Base-by-base conservation (phyloP, 2,113 vertebrate species). In the Strix uralensis region DNA sequence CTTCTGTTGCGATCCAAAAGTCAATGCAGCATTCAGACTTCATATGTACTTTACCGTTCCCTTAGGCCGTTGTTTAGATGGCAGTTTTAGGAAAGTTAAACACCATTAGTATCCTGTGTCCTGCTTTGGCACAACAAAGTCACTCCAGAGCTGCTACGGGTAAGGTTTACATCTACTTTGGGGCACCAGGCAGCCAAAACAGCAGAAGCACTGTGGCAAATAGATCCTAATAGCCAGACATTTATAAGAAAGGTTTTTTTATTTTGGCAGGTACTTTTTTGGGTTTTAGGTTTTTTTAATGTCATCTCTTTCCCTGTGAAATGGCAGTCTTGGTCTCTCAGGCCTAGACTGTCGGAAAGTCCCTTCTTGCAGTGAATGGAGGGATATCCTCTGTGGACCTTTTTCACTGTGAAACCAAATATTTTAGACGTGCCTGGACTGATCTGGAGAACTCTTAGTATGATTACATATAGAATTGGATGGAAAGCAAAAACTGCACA, bases 1-100 rank as follows among this genome's bases (percentile, higher is more conserved):
- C 84, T 93, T 91, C 95, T 97, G 94, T 77, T 91, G 73, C 89
- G 90, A 10, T 92, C 78, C 84, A 77, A 19, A 95, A 95, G 83
- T 51, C 91, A 94, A 30, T 92, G 92, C 92, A 92, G 84, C 86
- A 59, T 91, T 91, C 84, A 91, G 86, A 59, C 83, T 91, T 91
- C 86, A 11, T 38, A 12, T 29, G 73, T 51, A 80, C 40, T 15
- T 80, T 42, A 13, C 46, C 29, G 2, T 71, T 92, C 95, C 91
- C 92, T 19, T 34, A 61, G 81, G 86, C 66, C 40, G 13, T 22
- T 34, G 36, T 2, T 79, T 83, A 38, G 81, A 38, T 12, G 77
- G 69, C 1, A 4, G 62, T 91, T 95, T 87, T 51, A n/a, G 86
- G 65, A 21, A 57, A 85, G 70, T 86, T 87, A 91, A 95, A 92